Evolutionary conservation across 2,113 vertebrate species (phyloP).

Genomic region (Cyprinodon tularosa): DNA sequence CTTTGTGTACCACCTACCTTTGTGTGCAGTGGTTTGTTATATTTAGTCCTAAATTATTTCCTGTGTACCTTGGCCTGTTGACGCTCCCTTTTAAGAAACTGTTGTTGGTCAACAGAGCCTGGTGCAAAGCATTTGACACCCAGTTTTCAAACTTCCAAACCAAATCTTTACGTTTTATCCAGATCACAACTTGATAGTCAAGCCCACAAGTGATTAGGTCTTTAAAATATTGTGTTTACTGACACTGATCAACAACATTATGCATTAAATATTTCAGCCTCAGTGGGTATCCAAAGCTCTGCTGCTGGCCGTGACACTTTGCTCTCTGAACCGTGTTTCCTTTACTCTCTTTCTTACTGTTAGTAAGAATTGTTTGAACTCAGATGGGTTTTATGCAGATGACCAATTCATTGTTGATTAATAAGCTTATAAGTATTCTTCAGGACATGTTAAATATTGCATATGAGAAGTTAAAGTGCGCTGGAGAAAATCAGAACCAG

Average conservation of each 20-base stretch:
- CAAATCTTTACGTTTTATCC: constrained; percentile 4
- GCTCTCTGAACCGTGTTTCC: constrained; percentile 22
- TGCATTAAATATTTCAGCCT: constrained; percentile 7
- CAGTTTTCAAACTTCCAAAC: neutral
- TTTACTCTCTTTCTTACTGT: constrained; percentile 17
- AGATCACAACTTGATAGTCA: neutral
- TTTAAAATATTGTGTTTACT: constrained; percentile 7
- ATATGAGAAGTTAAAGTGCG: no score
- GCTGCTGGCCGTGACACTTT: constrained; percentile 24
- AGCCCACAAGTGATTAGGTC: constrained; percentile 15
- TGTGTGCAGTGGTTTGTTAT: constrained; percentile 30
- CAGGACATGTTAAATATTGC: neutral
- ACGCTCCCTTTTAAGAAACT: constrained; percentile 5
- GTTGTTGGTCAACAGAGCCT: constrained; percentile 2
- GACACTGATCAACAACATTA: neutral
- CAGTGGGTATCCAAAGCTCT: constrained; percentile 26
- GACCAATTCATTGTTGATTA: neutral
- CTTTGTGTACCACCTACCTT: constrained; percentile 27
- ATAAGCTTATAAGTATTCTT: neutral
- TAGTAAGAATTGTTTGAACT: neutral
- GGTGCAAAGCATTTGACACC: neutral
- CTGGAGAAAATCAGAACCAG: no score
- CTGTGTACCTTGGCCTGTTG: constrained; percentile 7
- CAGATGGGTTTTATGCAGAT: no score
- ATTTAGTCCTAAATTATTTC: constrained; percentile 15